These are phyloP conservation scores for Irena cyanogastra DNA, from an alignment of 2,113 vertebrate genomes.

Conservation along the genomic window DNA sequence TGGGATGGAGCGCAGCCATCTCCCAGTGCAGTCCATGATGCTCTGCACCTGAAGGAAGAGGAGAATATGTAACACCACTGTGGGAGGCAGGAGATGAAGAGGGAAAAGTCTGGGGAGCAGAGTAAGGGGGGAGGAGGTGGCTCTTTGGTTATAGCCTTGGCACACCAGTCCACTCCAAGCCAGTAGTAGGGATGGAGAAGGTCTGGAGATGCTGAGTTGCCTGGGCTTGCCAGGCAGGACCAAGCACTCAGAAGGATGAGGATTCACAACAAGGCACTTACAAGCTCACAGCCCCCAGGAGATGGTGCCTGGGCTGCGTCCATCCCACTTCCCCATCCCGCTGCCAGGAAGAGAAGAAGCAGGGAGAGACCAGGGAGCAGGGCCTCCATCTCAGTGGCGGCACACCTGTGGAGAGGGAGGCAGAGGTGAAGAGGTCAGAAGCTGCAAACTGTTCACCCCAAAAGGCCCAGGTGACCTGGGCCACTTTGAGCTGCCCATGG, in stretches of 20 bases:
- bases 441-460: background rate
- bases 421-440: background rate
- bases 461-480: background rate
- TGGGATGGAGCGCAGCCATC: conserved; percentile 73
- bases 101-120: background rate
- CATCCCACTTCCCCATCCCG: conserved; percentile 39
- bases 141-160: background rate
- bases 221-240: background rate
- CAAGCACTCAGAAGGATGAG: background rate
- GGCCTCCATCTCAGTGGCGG: conserved; percentile 71
- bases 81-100: background rate
- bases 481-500: background rate
- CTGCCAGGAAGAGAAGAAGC: conserved; percentile 56
- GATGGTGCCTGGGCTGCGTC: background rate
- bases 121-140: background rate
- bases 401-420: conserved; percentile 44
- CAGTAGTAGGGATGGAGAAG: background rate
- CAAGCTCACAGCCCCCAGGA: conserved; percentile 50
- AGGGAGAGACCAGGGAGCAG: conserved; percentile 58
- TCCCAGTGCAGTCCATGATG: conserved; percentile 71
- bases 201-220: background rate
- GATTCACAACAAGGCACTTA: conserved; percentile 56
- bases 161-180: background rate
- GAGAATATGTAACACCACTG: background rate
- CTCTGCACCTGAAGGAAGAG: conserved; percentile 72